These are phyloP conservation scores for Cheilinus undulatus DNA, from an alignment of 2,113 vertebrate species.

Conservation along the genomic window DNA sequence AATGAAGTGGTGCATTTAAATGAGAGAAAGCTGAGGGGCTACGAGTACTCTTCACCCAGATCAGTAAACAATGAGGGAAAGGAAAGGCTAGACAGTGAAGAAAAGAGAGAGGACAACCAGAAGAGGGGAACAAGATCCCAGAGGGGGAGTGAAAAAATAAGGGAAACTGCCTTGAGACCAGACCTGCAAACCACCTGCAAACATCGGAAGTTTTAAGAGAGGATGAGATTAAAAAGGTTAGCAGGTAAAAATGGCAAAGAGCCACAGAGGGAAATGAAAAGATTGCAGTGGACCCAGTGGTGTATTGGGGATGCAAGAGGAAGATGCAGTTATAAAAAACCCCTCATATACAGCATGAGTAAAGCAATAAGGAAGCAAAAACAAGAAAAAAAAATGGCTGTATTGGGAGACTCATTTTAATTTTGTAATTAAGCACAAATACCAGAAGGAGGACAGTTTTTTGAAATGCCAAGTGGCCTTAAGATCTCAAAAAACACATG, in stretches of 20 bases:
- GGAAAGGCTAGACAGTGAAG: conserved; percentile 20
- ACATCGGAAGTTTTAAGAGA: conserved; percentile 26
- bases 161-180: conserved; percentile 6
- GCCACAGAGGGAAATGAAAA: conserved; percentile 8
- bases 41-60: conserved; percentile 46
- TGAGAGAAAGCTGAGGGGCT: conserved; percentile 52
- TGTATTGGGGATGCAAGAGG: background rate
- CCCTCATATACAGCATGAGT: background rate
- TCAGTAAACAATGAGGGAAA: conserved; percentile 52
- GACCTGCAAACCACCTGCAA: conserved; percentile 13
- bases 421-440: conserved; percentile 17
- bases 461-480: conserved; percentile 19
- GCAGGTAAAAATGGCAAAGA: conserved; percentile 5
- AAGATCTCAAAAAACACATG: conserved; percentile 8
- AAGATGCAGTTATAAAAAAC: conserved; percentile 1
- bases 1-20: conserved; percentile 67
- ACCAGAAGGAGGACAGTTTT: background rate
- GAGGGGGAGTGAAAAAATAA: background rate
- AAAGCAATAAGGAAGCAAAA: background rate
- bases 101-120: conserved; percentile 5
- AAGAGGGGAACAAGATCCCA: conserved; percentile 1
- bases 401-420: background rate
- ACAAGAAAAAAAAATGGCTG: background rate
- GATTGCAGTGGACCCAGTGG: conserved; percentile 4
- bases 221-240: conserved; percentile 11